Base-by-base conservation (phyloP, 2,888 invertebrate species). In the Drosophila picticornis region DNA sequence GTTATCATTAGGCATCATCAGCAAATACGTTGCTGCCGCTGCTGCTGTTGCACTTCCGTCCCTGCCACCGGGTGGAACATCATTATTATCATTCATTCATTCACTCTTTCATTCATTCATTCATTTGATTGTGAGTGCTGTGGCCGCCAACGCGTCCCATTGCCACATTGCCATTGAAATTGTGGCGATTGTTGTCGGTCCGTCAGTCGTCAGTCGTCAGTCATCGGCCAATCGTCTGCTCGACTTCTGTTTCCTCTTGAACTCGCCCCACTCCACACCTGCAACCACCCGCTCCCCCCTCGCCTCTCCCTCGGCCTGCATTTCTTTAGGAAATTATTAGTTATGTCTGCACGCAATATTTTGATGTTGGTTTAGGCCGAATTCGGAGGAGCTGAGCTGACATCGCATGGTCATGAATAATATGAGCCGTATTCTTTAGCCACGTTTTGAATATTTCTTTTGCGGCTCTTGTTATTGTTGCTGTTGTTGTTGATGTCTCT, bases 1-100 rank as follows among this genome's bases (percentile, higher is more conserved):
- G 58, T 72, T 91, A 91, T 90, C 90, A 91, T 91, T 90, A 88
- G 89, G 69, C 72, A 46, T 68, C 78, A 87, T 81, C 88, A 72
- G 70, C 72, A 72, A 72, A 77, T 73, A 75, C 64, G 68, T 67
- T 72, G 52, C 19, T 59, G 63, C 52, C 63, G 36, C 31, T 34
- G 27, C 31, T 61, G 51, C 4, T 65, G 34, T 65, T 67, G 72
- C 29, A 66, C 46, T 25, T 69, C 19, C 63, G 59, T 31, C 48
- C 70, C 58, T 64, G n/a, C 46, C 50, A 34, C 34, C 27, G 31
- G 16, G 25, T 69, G 61, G 46, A 85, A 88, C 88, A 88, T 83
- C 86, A 88, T 88, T 83, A 83, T 77, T 72, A 78, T 63, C 60
- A 81, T 72, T 57, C 72, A 80, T 25, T 34, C 53, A 10, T 11